Evolutionary conservation across 2,888 invertebrate species (phyloP), one percentile per base, ranked within the genome.

Genomic region (Lithodes maja): DNA sequence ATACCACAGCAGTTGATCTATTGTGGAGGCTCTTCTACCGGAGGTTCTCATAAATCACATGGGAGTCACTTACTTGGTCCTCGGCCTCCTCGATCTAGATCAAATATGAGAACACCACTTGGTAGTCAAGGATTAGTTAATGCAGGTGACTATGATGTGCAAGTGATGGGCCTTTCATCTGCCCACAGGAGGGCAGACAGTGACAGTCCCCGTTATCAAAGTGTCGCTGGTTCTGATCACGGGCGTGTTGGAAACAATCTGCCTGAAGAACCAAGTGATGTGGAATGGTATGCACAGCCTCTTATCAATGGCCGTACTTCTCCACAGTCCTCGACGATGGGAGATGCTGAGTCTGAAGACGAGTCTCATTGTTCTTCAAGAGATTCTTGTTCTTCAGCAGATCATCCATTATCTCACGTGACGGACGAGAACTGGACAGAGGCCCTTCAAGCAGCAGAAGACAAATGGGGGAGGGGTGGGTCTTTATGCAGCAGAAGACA

Each of bases 281-380:
- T 90, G 52, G 87, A 90, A 17, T 83, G 90, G 74, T 90, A 90
- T 78, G 83, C 90, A 12, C 87, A 88, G 83, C 90, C 90, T 15
- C 90, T 83, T 3, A 82, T 88, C 17, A 85, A 79, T 53, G 85
- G 86, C 50, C 80, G 88, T 50, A 84, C 86, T 50, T 91, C 91
- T 7, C 91, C 91, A 3, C 85, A 90, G 75, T 91, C 91, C 17
- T 91, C 91, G 3, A 85, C 90, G 33, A 71, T 91, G 69, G 91
- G 91, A 1, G 91, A 91, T 53, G 91, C 90, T 7, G 91, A 91
- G 68, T 86, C 86, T 7, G 89, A 89, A 79, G 91, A 91, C 71
- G 86, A 91, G 54, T 87, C 87, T 52, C 87, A 79, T n/a, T 85
- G 87, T 17, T 87, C 87, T 17, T 90, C 87, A 9, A 83, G 87